These are phyloP conservation scores for Drosophila lacicola DNA, from an alignment of 2,888 invertebrate genomes.

Conservation along the genomic window DNA sequence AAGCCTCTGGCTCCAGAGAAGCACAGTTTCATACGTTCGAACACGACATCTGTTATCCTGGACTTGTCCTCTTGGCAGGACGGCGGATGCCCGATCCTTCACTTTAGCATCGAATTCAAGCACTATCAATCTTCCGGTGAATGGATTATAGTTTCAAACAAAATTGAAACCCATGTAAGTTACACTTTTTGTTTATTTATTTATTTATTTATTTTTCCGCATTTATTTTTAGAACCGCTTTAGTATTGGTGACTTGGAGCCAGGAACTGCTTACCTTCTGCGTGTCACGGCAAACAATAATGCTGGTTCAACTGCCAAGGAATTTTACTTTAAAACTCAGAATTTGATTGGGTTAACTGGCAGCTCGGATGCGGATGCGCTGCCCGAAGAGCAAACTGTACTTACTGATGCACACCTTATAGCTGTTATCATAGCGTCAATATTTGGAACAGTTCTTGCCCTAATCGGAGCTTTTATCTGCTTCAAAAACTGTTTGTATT, in stretches of 20 bases:
- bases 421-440: conserved; percentile 81
- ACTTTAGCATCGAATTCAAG: conserved; percentile 86
- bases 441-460: conserved; percentile 86
- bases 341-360: conserved; percentile 85
- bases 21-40: conserved; percentile 90
- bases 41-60: conserved; percentile 91
- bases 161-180: conserved; percentile 85
- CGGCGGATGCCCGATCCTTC: conserved; percentile 92
- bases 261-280: conserved; percentile 86
- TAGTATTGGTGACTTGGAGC: conserved; percentile 86
- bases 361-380: conserved; percentile 66
- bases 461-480: conserved; percentile 87
- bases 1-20: conserved; percentile 89
- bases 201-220: too few relatives aligned
- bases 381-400: conserved; percentile 72
- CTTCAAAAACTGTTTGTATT: conserved; percentile 86
- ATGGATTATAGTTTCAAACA: conserved; percentile 86
- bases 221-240: conserved; percentile 80
- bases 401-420: conserved; percentile 82
- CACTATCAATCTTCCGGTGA: conserved; percentile 79
- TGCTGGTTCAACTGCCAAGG: conserved; percentile 87
- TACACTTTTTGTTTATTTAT: neutral
- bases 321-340: conserved; percentile 87
- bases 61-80: conserved; percentile 92
- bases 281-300: conserved; percentile 88